A percentile compares a stretch with the other conserved stretches of the same genome.
These are phyloP conservation scores for Tribolium freemani DNA, from an alignment of 2,888 invertebrate species.

Conservation along the genomic window DNA sequence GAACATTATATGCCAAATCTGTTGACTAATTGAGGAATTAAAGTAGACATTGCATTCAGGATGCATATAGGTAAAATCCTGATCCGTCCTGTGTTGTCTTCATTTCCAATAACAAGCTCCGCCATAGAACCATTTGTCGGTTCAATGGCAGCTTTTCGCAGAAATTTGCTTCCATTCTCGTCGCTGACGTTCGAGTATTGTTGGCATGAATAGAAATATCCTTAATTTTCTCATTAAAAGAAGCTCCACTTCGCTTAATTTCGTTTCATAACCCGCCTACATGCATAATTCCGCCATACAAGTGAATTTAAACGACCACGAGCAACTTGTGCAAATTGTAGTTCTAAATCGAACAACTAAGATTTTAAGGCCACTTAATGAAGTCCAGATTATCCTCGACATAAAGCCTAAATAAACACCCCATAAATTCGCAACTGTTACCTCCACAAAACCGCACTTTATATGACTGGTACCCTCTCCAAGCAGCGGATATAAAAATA, in stretches of 20 bases:
- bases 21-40: conserved; percentile 53
- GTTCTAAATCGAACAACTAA: conserved; percentile 25
- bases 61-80: conserved; percentile 29
- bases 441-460: conserved; percentile 30
- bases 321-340: conserved; percentile 1
- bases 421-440: conserved; percentile 36
- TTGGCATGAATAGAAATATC: neutral
- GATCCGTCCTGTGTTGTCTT: conserved; percentile 7
- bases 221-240: neutral
- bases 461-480: neutral
- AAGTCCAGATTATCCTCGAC: conserved; percentile 37
- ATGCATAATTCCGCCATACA: conserved; percentile 2
- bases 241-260: neutral
- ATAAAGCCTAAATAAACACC: conserved; percentile 37
- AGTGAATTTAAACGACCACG: neutral
- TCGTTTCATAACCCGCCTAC: neutral
- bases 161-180: neutral
- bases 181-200: neutral
- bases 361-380: conserved; percentile 38
- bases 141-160: neutral
- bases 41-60: conserved; percentile 39
- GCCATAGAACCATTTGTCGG: neutral
- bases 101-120: conserved; percentile 5
- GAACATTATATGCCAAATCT: conserved; percentile 49
- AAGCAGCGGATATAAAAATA: conserved; percentile 22